A percentile compares a stretch with the other conserved stretches of the same genome.
phyloP scores from a whole-genome alignment of 2,113 vertebrate genomes.

The Paralichthys olivaceus region DNA sequence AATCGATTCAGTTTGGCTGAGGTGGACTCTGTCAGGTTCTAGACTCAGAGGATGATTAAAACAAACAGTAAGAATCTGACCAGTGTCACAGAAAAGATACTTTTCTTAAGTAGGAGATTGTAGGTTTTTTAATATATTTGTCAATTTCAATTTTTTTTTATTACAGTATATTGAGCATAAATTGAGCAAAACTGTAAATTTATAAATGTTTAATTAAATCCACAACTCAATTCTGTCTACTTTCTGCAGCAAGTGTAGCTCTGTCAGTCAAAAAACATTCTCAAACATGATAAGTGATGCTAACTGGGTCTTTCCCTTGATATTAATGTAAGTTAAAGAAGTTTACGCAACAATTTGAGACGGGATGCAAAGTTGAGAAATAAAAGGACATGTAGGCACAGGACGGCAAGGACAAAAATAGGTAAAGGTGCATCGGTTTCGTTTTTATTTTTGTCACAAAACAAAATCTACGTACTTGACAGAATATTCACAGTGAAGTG shows the following conservation, averaged over 20 bases:
- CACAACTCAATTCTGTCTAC: neutral
- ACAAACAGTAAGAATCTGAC: neutral
- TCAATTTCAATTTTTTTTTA: too few species aligned
- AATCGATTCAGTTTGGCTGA: neutral
- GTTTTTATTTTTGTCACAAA: neutral
- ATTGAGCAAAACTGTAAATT: neutral
- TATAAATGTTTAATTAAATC: neutral
- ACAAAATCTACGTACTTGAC: neutral
- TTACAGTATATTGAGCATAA: too few species aligned
- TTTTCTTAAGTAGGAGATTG: too few species aligned
- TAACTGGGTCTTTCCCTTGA: too few species aligned
- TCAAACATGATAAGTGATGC: neutral
- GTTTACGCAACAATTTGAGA: too few species aligned
- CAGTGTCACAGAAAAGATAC: too few species aligned
- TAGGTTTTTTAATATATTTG: too few species aligned
- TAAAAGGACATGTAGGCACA: neutral
- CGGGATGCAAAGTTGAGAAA: too few species aligned
- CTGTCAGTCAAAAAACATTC: neutral
- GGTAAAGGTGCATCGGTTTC: neutral
- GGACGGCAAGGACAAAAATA: constrained; percentile 17
- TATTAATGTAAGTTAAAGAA: too few species aligned
- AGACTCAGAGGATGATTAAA: neutral
- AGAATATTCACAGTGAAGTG: neutral
- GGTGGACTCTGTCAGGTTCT: neutral
- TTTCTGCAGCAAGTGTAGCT: neutral